Conservation (phyloP, 2,113 vertebrate genomes). For the Dicentrarchus labrax region DNA sequence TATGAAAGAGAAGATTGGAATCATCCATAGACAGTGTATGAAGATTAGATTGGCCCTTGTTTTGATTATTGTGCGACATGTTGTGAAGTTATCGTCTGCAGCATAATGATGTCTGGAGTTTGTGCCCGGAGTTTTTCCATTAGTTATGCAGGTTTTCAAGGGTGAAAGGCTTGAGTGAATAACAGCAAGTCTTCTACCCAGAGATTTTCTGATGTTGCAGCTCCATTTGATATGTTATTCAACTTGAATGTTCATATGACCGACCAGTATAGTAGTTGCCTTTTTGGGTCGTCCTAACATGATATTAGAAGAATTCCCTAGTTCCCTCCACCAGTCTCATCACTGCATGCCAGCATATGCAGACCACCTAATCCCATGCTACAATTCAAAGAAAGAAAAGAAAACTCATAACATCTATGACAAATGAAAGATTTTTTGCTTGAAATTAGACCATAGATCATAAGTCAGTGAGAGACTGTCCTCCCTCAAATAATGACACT, state of each 20-base stretch:
- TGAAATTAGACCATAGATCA: not conserved
- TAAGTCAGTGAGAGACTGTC: not conserved
- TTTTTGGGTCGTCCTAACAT: not conserved
- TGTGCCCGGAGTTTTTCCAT: conserved; percentile 63
- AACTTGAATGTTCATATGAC: conserved; percentile 18
- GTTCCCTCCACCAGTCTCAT: not conserved
- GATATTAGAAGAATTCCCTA: not conserved
- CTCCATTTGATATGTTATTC: conserved; percentile 42
- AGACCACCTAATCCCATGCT: not conserved
- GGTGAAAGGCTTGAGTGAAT: conserved; percentile 8
- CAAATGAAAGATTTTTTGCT: not conserved
- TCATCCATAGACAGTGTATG: conserved; percentile 61
- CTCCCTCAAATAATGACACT: not conserved
- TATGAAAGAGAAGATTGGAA: conserved; percentile 72
- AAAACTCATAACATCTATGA: not conserved
- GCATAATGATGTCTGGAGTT: conserved; percentile 77
- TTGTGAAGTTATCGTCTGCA: conserved; percentile 74
- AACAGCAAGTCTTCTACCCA: conserved; percentile 26
- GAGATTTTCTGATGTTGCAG: conserved; percentile 24
- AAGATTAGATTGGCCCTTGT: conserved; percentile 70
- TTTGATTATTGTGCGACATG: conserved; percentile 72
- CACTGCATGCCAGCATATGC: not conserved
- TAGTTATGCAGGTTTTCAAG: conserved; percentile 31
- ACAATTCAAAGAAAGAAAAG: not conserved
- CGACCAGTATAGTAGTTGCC: conserved; percentile 4